Evolutionary conservation across 2,888 invertebrate genomes (phyloP).

Genomic region (Ophraella communa): DNA sequence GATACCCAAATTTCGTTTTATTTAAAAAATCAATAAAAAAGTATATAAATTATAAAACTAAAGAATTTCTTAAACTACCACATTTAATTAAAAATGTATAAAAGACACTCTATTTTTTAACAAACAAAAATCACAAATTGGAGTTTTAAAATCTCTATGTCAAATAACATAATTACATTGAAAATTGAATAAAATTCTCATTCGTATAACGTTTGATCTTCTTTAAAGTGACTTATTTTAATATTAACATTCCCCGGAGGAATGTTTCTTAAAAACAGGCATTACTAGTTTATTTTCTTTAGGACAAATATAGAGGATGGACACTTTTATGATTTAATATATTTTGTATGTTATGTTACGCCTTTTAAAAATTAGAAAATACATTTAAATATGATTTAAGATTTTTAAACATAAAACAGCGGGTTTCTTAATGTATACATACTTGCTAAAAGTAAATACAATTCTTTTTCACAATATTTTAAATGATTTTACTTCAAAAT

Average conservation of each 20-base stretch:
- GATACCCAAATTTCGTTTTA: background rate
- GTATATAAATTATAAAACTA: too few relatives aligned
- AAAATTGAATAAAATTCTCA: slow-evolving; percentile 13
- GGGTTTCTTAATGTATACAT: too few relatives aligned
- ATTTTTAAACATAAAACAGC: too few relatives aligned
- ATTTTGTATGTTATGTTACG: too few relatives aligned
- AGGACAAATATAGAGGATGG: background rate
- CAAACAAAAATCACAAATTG: background rate
- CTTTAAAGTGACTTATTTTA: slow-evolving; percentile 7
- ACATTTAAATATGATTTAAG: too few relatives aligned
- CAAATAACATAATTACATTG: background rate
- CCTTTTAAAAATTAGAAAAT: too few relatives aligned
- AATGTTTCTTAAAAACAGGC: background rate
- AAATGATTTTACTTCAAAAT: too few relatives aligned
- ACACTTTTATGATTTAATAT: too few relatives aligned
- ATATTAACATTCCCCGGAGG: slow-evolving; percentile 12
- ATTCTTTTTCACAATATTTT: too few relatives aligned
- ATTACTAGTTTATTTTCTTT: background rate
- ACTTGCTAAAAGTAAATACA: too few relatives aligned
- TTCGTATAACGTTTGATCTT: slow-evolving; percentile 8
- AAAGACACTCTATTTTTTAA: background rate
- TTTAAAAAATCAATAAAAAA: too few relatives aligned
- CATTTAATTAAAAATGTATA: background rate
- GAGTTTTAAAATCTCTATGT: background rate
- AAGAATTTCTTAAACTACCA: background rate